Evolutionary conservation across 2,113 vertebrate species (phyloP), one percentile per base, ranked within the genome.

Genomic region (Illadopsis cleaveri): DNA sequence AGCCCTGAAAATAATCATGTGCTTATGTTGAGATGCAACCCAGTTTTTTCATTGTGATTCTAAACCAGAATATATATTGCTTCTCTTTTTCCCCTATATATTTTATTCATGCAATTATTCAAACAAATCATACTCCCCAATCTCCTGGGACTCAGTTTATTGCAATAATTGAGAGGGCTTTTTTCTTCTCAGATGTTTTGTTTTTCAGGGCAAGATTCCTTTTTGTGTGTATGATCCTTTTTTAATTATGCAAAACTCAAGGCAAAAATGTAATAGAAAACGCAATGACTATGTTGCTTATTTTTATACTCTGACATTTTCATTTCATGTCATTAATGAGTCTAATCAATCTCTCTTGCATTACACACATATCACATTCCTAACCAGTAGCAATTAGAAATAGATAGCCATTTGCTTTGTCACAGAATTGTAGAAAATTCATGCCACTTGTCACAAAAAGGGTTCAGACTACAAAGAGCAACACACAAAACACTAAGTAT

Each of bases 241-340:
- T 87, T 83, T 86, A 93, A 81, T 88, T 86, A 86, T 86, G 76
- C 54, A 94, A 78, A 96, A 95, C 51, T 48, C 86, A 90, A 48
- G 22, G 54, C 69, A 71, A 92, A 85, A 92, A 35, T 45, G 35
- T 78, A 95, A 93, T 81, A 90, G 92, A 90, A 96, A 94, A 83
- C 19, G 47, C 51, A 91, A 62, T 42, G 42, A 81, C 60, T 86
- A 30, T n/a, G 31, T 68, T 82, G 82, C 82, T 93, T 86, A 88
- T 90, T 95, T 94, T 88, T 92, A 93, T 44, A 23, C 22, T 66
- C 71, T 97, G 92, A 94, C 93, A 81, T 78, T 95, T 96, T 83
- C 60, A 93, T 96, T 96, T 92, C 47, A 48, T 48, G 58, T 89
- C 91, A 90, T 90, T 93, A 96, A 97, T 93, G 82, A 94, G 44